Base-by-base conservation (phyloP, 2,797 vertebrate species). In the Microcaecilia unicolor region DNA sequence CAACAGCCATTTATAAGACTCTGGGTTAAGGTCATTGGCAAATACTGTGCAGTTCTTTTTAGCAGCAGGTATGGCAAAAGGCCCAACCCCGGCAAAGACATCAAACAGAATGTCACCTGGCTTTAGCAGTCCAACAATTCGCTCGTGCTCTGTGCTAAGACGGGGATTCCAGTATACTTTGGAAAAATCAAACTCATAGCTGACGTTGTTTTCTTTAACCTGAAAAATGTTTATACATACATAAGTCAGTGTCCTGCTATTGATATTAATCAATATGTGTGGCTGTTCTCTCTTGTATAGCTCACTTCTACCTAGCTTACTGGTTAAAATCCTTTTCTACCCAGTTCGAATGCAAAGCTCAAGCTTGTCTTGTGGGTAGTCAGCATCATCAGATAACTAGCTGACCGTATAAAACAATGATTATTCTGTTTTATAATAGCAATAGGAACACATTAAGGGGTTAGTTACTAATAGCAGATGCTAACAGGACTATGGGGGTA, bases 141-240 rank as follows among this genome's bases (percentile, higher is more conserved):
- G 88, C 37, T 81, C 35, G 8, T 93, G 96, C 55, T 98, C 95
- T 0, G 93, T 97, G 64, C 76, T 80, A 13, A 99, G 89, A 9
- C 95, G 88, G 0, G 95, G 79, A 67, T 99, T 99, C 96, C 96
- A 99, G 66, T 98, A 99, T 1, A 99, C 95, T 21, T 80, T 83
- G 10, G 95, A 93, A 21, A 99, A 99, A 70, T 99, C 96, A 75
- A 99, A 84, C 47, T 99, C 92, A 2, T 93, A 99, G 0, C 36
- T 44, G 18, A 81, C 55, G 5, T 86, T 87, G 4, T 98, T 93
- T 80, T 99, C 96, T 51, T 84, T 92, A 45, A 97, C 91, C 96
- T 99, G 76, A 70, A 55, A 58, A 36, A 4, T 6, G 12, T 43
- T 11, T 26, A 39, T 31, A 27, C 6, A 21, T 5, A 16, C 7